Evolutionary conservation across 1,140 invertebrate species (phyloP).

Genomic region (Acromyrmex charruanus): DNA sequence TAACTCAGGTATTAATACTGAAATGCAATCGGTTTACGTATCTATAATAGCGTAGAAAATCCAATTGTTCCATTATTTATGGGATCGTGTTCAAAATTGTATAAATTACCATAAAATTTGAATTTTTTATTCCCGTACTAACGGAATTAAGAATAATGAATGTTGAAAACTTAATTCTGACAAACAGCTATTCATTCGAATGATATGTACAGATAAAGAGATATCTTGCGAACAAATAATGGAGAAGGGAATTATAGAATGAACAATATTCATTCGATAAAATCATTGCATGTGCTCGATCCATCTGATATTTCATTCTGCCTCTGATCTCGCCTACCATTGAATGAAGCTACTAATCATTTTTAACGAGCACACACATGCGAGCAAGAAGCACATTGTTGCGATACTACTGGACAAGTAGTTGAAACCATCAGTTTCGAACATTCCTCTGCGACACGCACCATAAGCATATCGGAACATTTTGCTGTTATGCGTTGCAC

Average conservation of each 20-base stretch:
- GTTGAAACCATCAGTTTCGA: slow-evolving; percentile 63
- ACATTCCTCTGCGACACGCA: slow-evolving; percentile 68
- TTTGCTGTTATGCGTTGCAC: slow-evolving; percentile 74
- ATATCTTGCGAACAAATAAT: background rate
- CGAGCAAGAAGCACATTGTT: slow-evolving; percentile 74
- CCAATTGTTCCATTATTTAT: background rate
- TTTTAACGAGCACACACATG: slow-evolving; percentile 75
- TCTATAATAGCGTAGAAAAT: background rate
- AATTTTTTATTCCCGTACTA: background rate
- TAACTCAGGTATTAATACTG: slow-evolving; percentile 16
- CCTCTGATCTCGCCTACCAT: slow-evolving; percentile 73
- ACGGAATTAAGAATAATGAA: background rate
- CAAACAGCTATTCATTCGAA: background rate
- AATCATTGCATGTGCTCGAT: slow-evolving; percentile 75
- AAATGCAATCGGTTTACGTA: background rate
- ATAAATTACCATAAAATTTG: background rate
- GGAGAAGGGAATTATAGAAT: background rate
- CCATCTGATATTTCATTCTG: slow-evolving; percentile 70
- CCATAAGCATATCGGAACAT: slow-evolving; percentile 66
- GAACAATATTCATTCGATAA: slow-evolving; percentile 5
- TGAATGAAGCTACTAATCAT: slow-evolving; percentile 77
- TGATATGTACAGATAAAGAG: background rate
- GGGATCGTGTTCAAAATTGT: background rate
- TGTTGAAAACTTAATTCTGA: background rate
- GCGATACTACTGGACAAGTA: slow-evolving; percentile 59